Conservation (phyloP, 1,140 invertebrate genomes). For the Meloidogyne hapla region DNA sequence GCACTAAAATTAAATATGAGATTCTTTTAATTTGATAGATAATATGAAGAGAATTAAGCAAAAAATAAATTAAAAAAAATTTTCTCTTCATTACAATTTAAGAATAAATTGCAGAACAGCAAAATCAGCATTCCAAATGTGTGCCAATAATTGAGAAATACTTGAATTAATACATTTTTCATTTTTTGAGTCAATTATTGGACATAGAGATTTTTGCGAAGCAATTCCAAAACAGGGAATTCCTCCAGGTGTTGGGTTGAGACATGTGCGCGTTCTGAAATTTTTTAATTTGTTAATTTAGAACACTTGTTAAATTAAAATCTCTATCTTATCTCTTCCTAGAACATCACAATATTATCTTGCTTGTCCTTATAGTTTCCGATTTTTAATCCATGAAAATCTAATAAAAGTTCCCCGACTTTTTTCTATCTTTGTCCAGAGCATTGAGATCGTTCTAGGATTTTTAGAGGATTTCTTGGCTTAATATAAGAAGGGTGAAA, state of each 20-base stretch:
- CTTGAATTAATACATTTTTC: background rate
- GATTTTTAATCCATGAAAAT: no score
- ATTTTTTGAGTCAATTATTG: slow-evolving; percentile 20
- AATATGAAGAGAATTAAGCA: background rate
- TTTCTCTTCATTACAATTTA: background rate
- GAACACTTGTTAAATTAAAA: no score
- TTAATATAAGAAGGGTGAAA: background rate
- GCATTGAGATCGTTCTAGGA: no score
- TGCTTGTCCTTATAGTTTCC: no score
- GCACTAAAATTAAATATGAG: background rate
- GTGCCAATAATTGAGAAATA: slow-evolving; percentile 17
- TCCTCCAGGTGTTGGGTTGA: slow-evolving; percentile 76
- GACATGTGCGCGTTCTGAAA: slow-evolving; percentile 9
- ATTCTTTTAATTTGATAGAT: background rate
- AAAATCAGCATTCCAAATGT: slow-evolving; percentile 18
- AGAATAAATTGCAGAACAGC: background rate
- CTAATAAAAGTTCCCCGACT: no score
- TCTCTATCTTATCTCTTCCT: no score
- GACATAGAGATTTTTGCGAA: slow-evolving; percentile 55
- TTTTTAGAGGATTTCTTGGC: no score
- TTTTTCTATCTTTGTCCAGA: no score
- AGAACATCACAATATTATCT: no score
- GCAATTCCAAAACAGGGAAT: slow-evolving; percentile 65
- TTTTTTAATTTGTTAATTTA: no score
- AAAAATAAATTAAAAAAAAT: no score